Evolutionary conservation across 1,140 invertebrate species (phyloP), one percentile per base, ranked within the genome.

Genomic region (Drosophila prosaltans): DNA sequence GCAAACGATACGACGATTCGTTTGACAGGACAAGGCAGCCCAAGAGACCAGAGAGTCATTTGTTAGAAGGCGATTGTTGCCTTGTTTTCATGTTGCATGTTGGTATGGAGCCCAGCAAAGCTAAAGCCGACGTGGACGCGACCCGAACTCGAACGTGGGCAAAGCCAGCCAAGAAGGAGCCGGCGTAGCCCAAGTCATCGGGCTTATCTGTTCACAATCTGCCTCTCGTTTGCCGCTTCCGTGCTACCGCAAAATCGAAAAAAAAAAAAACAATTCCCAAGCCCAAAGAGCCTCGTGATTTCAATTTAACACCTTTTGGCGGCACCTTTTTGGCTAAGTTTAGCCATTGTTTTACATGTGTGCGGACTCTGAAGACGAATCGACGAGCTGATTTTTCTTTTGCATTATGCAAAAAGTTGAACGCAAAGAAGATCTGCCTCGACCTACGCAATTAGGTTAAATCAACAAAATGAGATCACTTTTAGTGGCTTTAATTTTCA

Each of bases 281-380:
- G 82, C 76, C 62, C 68, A 72, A 60, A 62, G 51, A 65, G 83
- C 86, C 83, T 91, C 88, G 88, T 90, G 88, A 90, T 88, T 91
- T 91, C 88, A 91, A 91, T 91, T 91, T 91, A 91, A 91, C 88
- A 91, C 88, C 83, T 91, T 88, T 88, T 88, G 84, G 84, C 84
- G 84, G 84, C 84, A 89, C 76, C 78, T 82, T 72, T 73, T 78
- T 68, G 74, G 66, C 84, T 64, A 61, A 66, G 72, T 60, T 65
- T 65, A 16, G 66, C 80, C 75, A 89, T 89, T 89, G 84, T 83
- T 78, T 51, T 63, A 63, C 61, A 51, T 63, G 73, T 69, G 36
- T 72, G 64, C 58, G 55, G 39, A 60, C 59, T 59, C 48, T 78
- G 66, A 40, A 36, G 39, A 9, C 39, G 39, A 40, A 1, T 40